Base-by-base conservation (phyloP, 2,888 invertebrate genomes). In the Eilema depressum region DNA sequence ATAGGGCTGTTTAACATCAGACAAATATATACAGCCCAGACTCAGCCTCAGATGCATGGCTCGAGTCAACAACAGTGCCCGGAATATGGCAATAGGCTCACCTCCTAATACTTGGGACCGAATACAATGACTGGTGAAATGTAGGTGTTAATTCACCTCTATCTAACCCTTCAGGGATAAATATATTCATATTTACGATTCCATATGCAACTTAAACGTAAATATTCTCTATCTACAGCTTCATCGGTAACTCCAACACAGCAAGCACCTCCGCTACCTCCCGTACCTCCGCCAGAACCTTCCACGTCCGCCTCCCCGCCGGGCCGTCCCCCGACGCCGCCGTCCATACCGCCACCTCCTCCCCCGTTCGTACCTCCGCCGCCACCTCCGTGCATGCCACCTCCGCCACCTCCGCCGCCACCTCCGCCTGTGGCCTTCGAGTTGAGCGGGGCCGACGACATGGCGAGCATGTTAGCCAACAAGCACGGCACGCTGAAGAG, bases 401-500 rank as follows among this genome's bases (percentile, higher is more conserved):
- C 90, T 0, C 91, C 91, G 0, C 90, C 93, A 0, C 92, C 95
- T 0, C 93, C 94, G 0, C 93, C 96, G 0, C 93, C 96, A 0
- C 95, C 95, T 0, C 91, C 96, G 0, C 93, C 96, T 0, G 90
- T 93, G 0, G 73, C 88, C 80, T 78, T 93, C 86, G 57, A 83
- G 69, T 0, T 63, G 5, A 75, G 66, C 80, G 80, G 59, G 0
- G 78, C 89, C 0, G 95, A 91, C 10, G 91, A 96, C 71, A 96
- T 96, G 96, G 96, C 96, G 10, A 95, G 95, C 64, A 92, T 96
- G 91, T 85, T 96, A 62, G 96, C 96, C 0, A 95, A 95, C 23
- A 95, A 96, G 37, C 96, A 96, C 30, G 94, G 96, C 0, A 91
- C 96, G 0, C 84, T 96, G 63, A 95, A 94, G 79, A 96, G 96